Base-by-base conservation (phyloP, 2,888 invertebrate genomes). In the Ectropis crepuscularia region DNA sequence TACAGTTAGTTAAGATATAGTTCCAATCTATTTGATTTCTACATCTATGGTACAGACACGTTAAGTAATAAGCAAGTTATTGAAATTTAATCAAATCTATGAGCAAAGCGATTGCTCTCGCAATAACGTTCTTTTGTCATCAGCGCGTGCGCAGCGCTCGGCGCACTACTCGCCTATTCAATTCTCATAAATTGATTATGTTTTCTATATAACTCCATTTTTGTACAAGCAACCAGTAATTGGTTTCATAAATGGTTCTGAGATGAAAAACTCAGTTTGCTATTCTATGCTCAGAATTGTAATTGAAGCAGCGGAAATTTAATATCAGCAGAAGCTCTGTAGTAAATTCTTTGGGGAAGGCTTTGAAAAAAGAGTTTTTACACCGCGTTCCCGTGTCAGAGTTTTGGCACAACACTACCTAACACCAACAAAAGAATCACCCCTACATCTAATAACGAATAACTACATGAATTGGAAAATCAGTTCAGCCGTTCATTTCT, bases 31-130 rank as follows among this genome's bases (percentile, higher is more conserved):
- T 59, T 58, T 54, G 60, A 69, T 50, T 53, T 63, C 36, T 69
- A 72, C 66, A 68, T 73, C 76, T 77, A 28, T 38, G 60, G 5
- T 11, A 11, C 51, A 42, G 38, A 28, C 42, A 49, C n/a, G 53
- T 65, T 61, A 61, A 61, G 58, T 58, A 65, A 61, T 55, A 61
- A 51, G 61, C 57, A 81, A 77, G 82, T 83, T 84, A 88, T 86
- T 85, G 81, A 88, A 87, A 81, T 87, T 88, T 83, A 90, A 89
- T 90, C 84, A 86, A 89, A 89, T 87, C 85, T 85, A 78, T 83
- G 84, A 85, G 53, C 48, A 86, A 86, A 85, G 84, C 87, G 82
- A 85, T 80, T 80, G 78, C 77, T 76, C 69, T 68, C 75, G 82
- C 83, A 84, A 85, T 80, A 74, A 74, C 63, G 69, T 57, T 62